Percentiles rank a stretch among this genome's conserved stretches.
These are phyloP conservation scores for Mythimna impura DNA, from an alignment of 2,888 invertebrate genomes.

Conservation along the genomic window DNA sequence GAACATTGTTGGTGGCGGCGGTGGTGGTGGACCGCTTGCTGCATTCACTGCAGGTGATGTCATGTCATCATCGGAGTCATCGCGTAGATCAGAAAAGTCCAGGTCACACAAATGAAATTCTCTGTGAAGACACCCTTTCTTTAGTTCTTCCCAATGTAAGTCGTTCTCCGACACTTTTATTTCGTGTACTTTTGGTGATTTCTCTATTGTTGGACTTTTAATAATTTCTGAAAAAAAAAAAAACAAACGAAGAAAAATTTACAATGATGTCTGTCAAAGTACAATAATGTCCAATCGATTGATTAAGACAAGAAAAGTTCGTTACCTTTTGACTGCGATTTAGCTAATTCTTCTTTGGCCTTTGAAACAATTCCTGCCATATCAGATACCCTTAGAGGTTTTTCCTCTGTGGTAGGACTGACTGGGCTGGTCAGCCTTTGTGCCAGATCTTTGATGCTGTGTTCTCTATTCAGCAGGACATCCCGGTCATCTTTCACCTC, in stretches of 20 bases:
- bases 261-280: neutral
- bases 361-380: constrained; percentile 97
- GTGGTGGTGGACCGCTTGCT: constrained; percentile 94
- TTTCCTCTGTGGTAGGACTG: constrained; percentile 90
- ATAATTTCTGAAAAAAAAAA: constrained; percentile 91
- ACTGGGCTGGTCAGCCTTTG: constrained; percentile 94
- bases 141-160: constrained; percentile 98
- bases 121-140: constrained; percentile 93
- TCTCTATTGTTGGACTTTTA: constrained; percentile 93
- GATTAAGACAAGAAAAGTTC: neutral
- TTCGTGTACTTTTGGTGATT: constrained; percentile 91
- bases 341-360: constrained; percentile 97
- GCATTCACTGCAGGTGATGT: constrained; percentile 92
- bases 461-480: constrained; percentile 94
- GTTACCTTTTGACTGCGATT: constrained; percentile 94
- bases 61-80: constrained; percentile 96
- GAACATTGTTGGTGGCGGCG: constrained; percentile 93
- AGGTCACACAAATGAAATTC: constrained; percentile 97
- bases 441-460: constrained; percentile 96
- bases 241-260: neutral
- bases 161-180: constrained; percentile 97
- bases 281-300: neutral
- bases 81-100: constrained; percentile 98
- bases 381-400: constrained; percentile 93
- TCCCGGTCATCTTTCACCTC: constrained; percentile 91